Percentiles rank a stretch among this genome's conserved stretches.
phyloP scores from a whole-genome alignment of 2,113 vertebrate genomes.

The Embiotoca jacksoni region DNA sequence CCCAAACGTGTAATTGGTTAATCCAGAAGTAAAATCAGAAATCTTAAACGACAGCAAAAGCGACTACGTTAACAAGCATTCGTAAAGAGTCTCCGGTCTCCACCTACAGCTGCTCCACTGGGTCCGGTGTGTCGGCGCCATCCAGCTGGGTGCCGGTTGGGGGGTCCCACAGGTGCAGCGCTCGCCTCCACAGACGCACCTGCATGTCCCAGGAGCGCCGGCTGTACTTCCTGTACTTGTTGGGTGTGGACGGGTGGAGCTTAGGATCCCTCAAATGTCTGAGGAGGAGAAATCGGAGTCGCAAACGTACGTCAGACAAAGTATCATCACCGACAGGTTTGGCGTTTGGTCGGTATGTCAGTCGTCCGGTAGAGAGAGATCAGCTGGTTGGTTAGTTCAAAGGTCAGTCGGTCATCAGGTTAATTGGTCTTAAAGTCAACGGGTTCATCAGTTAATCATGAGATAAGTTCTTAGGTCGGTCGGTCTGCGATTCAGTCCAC shows the following conservation, averaged over 20 bases:
- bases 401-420: too few relatives aligned
- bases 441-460: not conserved
- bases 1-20: too few relatives aligned
- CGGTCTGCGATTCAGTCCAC: too few relatives aligned
- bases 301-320: not conserved
- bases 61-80: too few relatives aligned
- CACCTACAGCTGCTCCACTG: conserved; percentile 83
- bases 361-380: not conserved
- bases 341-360: not conserved
- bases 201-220: conserved; percentile 90
- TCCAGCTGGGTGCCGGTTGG: conserved; percentile 59
- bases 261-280: conserved; percentile 83
- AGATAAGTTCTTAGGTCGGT: too few relatives aligned
- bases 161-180: conserved; percentile 89
- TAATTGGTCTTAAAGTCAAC: too few relatives aligned
- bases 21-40: too few relatives aligned
- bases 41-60: too few relatives aligned
- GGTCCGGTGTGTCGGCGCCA: conserved; percentile 50
- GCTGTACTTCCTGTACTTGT: conserved; percentile 91
- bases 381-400: not conserved
- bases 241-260: conserved; percentile 89
- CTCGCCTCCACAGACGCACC: conserved; percentile 89
- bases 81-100: not conserved
- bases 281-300: not conserved
- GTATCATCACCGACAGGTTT: not conserved